Evolutionary conservation across 1,140 invertebrate species (phyloP).

Genomic region (Drosophila burlai): DNA sequence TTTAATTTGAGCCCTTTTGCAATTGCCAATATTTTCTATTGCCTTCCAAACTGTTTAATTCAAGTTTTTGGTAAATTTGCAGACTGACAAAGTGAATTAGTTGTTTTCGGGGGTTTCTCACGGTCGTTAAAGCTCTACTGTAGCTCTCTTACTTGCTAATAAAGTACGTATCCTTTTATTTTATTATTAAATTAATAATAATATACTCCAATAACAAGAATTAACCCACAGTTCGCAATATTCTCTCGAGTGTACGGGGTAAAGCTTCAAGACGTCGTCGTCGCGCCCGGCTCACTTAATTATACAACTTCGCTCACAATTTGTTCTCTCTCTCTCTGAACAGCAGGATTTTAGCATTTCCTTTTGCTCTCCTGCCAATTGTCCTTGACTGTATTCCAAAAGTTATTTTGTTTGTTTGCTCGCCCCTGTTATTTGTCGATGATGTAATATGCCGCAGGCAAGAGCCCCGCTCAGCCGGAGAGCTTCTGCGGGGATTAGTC

Average conservation of each 20-base stretch:
- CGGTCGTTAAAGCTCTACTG: too few relatives aligned
- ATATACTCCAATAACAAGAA: too few relatives aligned
- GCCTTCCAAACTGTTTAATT: too few relatives aligned
- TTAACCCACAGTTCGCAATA: background rate
- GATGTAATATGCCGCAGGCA: slow-evolving; percentile 52
- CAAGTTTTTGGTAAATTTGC: too few relatives aligned
- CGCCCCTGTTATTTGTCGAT: slow-evolving; percentile 41
- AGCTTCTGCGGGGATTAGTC: slow-evolving; percentile 37
- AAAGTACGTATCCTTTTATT: background rate
- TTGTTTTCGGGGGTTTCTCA: too few relatives aligned
- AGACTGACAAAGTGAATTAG: too few relatives aligned
- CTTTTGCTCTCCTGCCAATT: background rate
- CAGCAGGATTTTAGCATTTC: background rate
- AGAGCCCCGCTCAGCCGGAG: slow-evolving; percentile 16
- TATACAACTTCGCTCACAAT: slow-evolving; percentile 35
- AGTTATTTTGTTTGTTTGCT: slow-evolving; percentile 47
- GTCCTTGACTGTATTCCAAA: slow-evolving; percentile 51
- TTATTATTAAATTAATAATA: background rate
- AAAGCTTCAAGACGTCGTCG: slow-evolving; percentile 1
- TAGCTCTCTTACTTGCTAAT: too few relatives aligned
- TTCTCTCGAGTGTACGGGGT: background rate
- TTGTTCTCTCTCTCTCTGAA: background rate
- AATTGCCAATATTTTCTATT: background rate
- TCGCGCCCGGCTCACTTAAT: slow-evolving; percentile 21
- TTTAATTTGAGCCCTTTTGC: too few relatives aligned